Evolutionary conservation across 2,888 invertebrate species (phyloP).

Genomic region (Tholera decimalis): DNA sequence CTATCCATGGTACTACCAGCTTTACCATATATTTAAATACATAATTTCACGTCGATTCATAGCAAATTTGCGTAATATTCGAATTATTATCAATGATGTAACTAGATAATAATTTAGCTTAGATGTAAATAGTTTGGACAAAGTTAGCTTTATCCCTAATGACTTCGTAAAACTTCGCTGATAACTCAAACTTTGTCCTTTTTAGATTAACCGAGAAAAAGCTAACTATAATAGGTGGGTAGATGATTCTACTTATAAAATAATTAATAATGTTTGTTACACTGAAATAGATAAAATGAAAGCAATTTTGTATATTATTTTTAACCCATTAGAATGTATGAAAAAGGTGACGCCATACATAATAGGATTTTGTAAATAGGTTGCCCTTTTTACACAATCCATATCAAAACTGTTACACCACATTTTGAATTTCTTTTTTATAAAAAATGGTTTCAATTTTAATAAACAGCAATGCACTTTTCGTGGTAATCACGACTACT

Average conservation of each 20-base stretch:
- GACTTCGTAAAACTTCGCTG: constrained; percentile 52
- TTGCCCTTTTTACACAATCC: too few species aligned
- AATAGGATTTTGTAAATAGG: too few species aligned
- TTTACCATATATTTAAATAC: constrained; percentile 42
- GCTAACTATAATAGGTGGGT: constrained; percentile 83
- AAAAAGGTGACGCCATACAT: not conserved
- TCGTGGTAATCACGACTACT: constrained; percentile 8
- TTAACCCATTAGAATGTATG: not conserved
- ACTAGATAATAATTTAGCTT: constrained; percentile 62
- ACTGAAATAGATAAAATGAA: constrained; percentile 88
- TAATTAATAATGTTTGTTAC: constrained; percentile 89
- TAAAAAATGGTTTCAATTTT: constrained; percentile 1
- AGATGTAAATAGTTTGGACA: constrained; percentile 71
- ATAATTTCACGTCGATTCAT: constrained; percentile 49
- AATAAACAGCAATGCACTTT: constrained; percentile 21
- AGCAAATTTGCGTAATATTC: constrained; percentile 55
- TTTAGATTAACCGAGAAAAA: constrained; percentile 73
- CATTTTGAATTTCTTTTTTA: too few species aligned
- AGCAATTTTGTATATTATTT: constrained; percentile 70
- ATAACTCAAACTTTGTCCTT: constrained; percentile 75
- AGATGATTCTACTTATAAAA: constrained; percentile 78
- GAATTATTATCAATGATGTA: constrained; percentile 63
- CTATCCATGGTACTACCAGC: constrained; percentile 38
- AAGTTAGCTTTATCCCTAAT: constrained; percentile 60
- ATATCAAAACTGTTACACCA: not conserved